Conservation (phyloP, 2,113 vertebrate species). For the Gavia stellata region DNA sequence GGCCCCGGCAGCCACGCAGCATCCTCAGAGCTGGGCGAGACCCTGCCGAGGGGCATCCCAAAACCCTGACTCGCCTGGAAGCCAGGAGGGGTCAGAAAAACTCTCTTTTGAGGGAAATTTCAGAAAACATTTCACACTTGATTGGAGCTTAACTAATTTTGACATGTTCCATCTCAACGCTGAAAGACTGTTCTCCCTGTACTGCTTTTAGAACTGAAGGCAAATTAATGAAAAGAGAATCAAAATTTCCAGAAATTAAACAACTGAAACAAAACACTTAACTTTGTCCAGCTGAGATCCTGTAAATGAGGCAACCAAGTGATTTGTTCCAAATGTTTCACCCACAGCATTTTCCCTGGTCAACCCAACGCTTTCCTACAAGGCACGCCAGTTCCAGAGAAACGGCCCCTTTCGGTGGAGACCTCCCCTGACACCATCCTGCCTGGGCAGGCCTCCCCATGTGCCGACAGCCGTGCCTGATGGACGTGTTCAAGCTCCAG, state of each 20-base stretch:
- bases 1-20: background rate
- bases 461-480: background rate
- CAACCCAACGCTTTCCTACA: background rate
- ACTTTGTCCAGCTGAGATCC: background rate
- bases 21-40: background rate
- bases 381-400: background rate
- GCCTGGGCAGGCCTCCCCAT: background rate
- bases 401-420: background rate
- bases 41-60: rapidly evolving
- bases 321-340: background rate
- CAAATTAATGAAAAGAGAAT: background rate
- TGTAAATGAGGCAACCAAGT: background rate
- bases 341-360: background rate
- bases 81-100: background rate
- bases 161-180: background rate
- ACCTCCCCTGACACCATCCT: no score
- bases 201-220: background rate
- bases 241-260: background rate
- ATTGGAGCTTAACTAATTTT: background rate
- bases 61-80: background rate
- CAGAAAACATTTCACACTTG: background rate
- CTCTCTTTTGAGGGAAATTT: background rate
- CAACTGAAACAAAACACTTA: background rate
- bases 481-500: background rate
- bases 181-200: background rate